Conservation (phyloP, 2,113 vertebrate genomes). For the Bos taurus region ARS-UCD2.0 NC_037329.1:15037001-15037500, state of each 20-base stretch:
- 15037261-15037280: background rate
- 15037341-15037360: fast-evolving
- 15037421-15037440: background rate
- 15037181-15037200: background rate
- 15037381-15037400: background rate
- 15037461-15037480: background rate
- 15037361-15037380: background rate
- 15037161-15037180: background rate
- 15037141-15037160: background rate
- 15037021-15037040: background rate
- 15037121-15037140: background rate
- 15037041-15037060: background rate
- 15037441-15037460: background rate
- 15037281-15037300: background rate
- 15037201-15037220: background rate
- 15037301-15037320: background rate
- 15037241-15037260: background rate
- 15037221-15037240: background rate
- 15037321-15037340: background rate
- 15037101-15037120: background rate
- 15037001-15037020: background rate
- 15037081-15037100: background rate
- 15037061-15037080: background rate
- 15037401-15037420: background rate
- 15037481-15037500: background rate